Evolutionary conservation across 2,888 invertebrate genomes (phyloP), one percentile per base, ranked within the genome.

Genomic region (Thymelicus lineola): DNA sequence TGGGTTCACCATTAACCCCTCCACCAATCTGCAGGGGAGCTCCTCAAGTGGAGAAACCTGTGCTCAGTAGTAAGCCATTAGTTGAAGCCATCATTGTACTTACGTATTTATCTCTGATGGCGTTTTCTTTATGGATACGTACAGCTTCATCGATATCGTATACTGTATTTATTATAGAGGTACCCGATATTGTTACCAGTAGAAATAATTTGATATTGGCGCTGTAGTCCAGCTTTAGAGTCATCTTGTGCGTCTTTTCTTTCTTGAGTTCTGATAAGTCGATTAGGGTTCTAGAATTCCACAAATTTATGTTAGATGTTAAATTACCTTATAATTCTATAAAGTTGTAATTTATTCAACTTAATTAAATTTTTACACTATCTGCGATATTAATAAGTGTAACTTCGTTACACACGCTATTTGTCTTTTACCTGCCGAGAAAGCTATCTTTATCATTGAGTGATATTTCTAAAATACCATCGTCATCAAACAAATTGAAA

Each of bases 171-270:
- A 96, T 95, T 1, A 97, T 96, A 0, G 97, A 96, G 0, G 97
- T 98, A 0, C 99, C 99, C 77, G 97, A 98, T 74, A 99, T 97
- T 9, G 99, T 99, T 17, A 99, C 93, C 75, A 99, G 94, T 15
- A 99, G 93, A 83, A 97, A 97, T 71, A 99, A 94, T 77, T 96
- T 95, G 0, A 80, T 73, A 57, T 79, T 80, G 1, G 96, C 96
- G 0, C 97, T 97, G 73, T 98, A 97, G 80, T 98, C 98, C 66
- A 99, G 94, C 14, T 96, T 95, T 75, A 97, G 95, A 95, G 96
- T 97, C 75, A 98, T 94, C 75, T 96, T 95, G 84, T 99, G 98
- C 0, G 99, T 99, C 72, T 95, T 96, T 88, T 99, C 99, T 36
- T 97, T 95, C 79, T 97, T 97, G 71, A 98, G 91, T 66, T 94